Evolutionary conservation across 1,140 invertebrate genomes (phyloP), one percentile per base, ranked within the genome.

Genomic region (Temnothorax longispinosus): DNA sequence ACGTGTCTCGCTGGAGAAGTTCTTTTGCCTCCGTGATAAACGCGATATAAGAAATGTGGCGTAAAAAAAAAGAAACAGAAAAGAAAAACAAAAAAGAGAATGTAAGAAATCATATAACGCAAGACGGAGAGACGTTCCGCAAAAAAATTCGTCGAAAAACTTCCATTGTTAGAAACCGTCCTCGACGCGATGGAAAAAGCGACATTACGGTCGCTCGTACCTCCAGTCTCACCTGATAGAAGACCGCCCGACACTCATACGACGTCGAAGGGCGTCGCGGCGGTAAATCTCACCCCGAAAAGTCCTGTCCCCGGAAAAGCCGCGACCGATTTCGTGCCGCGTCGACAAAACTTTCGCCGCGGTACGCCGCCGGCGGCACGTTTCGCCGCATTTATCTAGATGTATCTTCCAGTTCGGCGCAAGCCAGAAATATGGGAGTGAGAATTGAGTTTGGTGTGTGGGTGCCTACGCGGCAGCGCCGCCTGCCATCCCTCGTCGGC

Each of bases 341-440:
- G 27, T 10, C 38, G 90, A 91, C 88, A 81, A 92, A 89, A 92
- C 52, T 92, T 92, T 86, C 75, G 56, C 90, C 13, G 77, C 52
- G 65, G n/a, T 56, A 18, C 35, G 60, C 27, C 78, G 60, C 44
- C 71, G 76, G 32, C 56, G 88, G 89, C 93, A 93, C 93, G 93
- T 94, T 93, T 90, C 89, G 88, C 84, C 92, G 91, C 92, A 93
- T 94, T 93, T 94, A 94, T 93, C 92, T 94, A 92, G 93, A 93
- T 93, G 92, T 94, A 92, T 93, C 92, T 92, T 93, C 90, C 87
- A 85, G 91, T 93, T 93, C 88, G 90, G 87, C 77, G 92, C 89
- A 67, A 77, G 71, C 52, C 78, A 89, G 88, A 93, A 94, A 93
- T 92, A 93, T 92, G 89, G 86, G 87, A 89, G 88, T 67, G 90